Percentiles rank a stretch among this genome's conserved stretches.
Evolutionary conservation across 1,140 invertebrate genomes (phyloP).

Genomic region (Drosophila littoralis): DNA sequence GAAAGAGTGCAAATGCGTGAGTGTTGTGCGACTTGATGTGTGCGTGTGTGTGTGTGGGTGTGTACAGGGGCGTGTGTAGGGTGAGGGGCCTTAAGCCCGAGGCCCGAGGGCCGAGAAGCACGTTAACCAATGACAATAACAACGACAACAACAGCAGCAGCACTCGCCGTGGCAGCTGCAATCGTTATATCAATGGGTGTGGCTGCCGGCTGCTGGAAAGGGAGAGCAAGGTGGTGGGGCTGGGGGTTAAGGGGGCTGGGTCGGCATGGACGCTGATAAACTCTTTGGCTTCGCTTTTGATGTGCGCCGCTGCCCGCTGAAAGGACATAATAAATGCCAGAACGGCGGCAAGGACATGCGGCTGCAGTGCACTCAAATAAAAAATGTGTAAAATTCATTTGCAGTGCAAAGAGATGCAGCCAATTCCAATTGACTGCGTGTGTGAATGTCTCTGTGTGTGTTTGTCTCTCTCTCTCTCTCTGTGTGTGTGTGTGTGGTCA

Average conservation of each 20-base stretch:
- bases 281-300: slow-evolving; percentile 74
- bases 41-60: slow-evolving; percentile 2
- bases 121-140: slow-evolving; percentile 27
- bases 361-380: slow-evolving; percentile 44
- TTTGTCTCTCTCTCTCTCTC: too few species aligned
- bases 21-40: slow-evolving; percentile 1
- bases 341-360: slow-evolving; percentile 23
- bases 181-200: slow-evolving; percentile 49
- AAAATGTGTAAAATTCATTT: slow-evolving; percentile 58
- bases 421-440: slow-evolving; percentile 58
- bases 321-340: slow-evolving; percentile 78
- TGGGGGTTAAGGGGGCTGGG: background rate
- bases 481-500: slow-evolving; percentile 34
- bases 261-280: slow-evolving; percentile 63
- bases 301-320: slow-evolving; percentile 50
- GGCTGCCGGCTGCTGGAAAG: background rate
- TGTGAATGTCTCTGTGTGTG: too few species aligned
- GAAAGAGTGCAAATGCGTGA: slow-evolving; percentile 63
- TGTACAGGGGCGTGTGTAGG: background rate
- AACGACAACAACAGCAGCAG: slow-evolving; percentile 36
- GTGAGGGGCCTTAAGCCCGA: slow-evolving; percentile 32
- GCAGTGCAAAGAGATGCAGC: slow-evolving; percentile 41
- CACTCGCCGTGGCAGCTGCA: slow-evolving; percentile 36
- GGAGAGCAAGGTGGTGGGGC: background rate
- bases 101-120: slow-evolving; percentile 39